These are phyloP conservation scores for Drosophila insularis DNA, from an alignment of 1,140 invertebrate genomes.

Conservation along the genomic window DNA sequence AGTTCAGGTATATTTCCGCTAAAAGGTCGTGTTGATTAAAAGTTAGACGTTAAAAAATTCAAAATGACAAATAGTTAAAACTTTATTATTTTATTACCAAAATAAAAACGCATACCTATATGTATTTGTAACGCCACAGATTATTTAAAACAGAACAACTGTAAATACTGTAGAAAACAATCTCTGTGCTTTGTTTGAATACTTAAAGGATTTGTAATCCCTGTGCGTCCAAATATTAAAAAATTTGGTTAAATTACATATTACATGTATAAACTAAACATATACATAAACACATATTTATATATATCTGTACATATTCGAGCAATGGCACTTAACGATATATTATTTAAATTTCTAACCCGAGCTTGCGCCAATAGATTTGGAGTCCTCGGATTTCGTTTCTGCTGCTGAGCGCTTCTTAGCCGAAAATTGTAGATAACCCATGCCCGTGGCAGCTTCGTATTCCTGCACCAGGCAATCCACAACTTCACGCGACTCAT, in stretches of 20 bases:
- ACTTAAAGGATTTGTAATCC: conserved; percentile 55
- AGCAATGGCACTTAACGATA: conserved; percentile 43
- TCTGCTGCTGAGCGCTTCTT: conserved; percentile 31
- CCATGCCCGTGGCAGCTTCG: conserved; percentile 93
- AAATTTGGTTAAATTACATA: conserved; percentile 12
- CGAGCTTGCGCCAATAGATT: conserved; percentile 1
- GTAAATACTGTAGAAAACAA: conserved; percentile 8
- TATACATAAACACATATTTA: not conserved
- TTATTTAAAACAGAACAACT: conserved; percentile 7
- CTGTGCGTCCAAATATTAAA: conserved; percentile 26
- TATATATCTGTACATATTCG: conserved; percentile 31
- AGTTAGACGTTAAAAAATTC: not conserved
- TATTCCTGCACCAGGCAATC: conserved; percentile 98
- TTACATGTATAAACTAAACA: not conserved
- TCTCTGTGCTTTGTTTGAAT: conserved; percentile 22
- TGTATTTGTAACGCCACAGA: conserved; percentile 9
- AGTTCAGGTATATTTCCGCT: too few species aligned
- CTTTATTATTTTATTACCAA: conserved; percentile 13
- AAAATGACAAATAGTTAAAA: not conserved
- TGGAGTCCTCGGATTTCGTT: conserved; percentile 37
- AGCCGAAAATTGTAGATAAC: conserved; percentile 89
- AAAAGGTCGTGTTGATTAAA: too few species aligned
- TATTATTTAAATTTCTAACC: not conserved
- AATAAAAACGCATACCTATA: not conserved
- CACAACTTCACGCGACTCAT: conserved; percentile 94